Evolutionary conservation across 2,797 vertebrate species (phyloP).

Genomic region (Onychomys leucogaster): DNA sequence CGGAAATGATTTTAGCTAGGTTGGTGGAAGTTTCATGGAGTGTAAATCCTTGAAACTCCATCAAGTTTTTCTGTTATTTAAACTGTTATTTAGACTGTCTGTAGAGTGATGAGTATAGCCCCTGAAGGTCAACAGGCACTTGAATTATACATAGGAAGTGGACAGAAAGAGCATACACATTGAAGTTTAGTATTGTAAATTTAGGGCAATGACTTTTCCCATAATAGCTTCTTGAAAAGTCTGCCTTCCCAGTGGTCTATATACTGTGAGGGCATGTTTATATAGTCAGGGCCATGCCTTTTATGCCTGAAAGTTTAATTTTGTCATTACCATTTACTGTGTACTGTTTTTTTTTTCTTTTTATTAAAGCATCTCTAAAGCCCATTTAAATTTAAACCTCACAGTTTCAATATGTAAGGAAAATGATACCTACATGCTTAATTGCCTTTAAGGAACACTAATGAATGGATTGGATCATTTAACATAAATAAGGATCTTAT

Average conservation of each 20-base stretch:
- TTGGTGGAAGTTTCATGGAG: constrained; percentile 78
- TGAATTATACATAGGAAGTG: constrained; percentile 86
- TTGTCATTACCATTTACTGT: background rate
- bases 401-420: constrained; percentile 23
- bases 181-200: constrained; percentile 76
- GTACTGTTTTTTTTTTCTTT: constrained; percentile 37
- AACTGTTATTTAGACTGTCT: constrained; percentile 84
- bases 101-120: constrained; percentile 79
- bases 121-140: constrained; percentile 79
- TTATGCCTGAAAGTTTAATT: constrained; percentile 22
- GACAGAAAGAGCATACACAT: constrained; percentile 71
- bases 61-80: constrained; percentile 86
- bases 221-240: constrained; percentile 56
- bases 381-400: background rate
- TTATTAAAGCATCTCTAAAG: constrained; percentile 27
- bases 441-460: background rate
- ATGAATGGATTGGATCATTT: background rate
- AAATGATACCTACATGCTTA: background rate
- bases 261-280: no score
- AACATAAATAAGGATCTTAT: constrained; percentile 2
- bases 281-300: background rate
- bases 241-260: background rate
- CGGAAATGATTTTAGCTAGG: constrained; percentile 66
- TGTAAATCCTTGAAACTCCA: constrained; percentile 76
- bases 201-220: constrained; percentile 79